Percentiles rank a stretch among this genome's conserved stretches.
These are phyloP conservation scores for Thecophora atra DNA, from an alignment of 2,888 invertebrate genomes.

Conservation along the genomic window DNA sequence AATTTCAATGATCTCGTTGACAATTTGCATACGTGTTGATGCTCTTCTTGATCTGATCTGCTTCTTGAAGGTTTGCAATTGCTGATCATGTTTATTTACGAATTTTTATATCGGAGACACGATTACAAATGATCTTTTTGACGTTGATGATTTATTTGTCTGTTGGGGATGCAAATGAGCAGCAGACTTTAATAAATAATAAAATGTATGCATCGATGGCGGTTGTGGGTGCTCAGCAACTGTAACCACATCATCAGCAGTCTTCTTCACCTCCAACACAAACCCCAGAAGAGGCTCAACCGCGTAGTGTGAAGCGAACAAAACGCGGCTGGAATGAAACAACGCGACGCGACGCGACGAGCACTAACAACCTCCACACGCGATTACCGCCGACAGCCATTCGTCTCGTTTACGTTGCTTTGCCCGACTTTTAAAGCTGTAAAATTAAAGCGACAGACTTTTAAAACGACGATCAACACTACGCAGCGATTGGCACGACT, in stretches of 20 bases:
- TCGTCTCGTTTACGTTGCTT: conserved; percentile 12
- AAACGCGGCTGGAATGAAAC: background rate
- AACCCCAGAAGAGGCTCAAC: conserved; percentile 18
- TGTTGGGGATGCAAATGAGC: background rate
- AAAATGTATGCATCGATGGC: background rate
- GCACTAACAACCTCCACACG: conserved; percentile 14
- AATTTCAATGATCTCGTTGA: background rate
- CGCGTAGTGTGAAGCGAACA: conserved; percentile 3
- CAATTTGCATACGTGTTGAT: background rate
- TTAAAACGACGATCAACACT: background rate
- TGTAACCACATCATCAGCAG: background rate
- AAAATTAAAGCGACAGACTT: conserved; percentile 13
- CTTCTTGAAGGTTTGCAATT: background rate
- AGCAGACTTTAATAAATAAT: background rate
- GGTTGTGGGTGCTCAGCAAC: background rate
- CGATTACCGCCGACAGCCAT: background rate
- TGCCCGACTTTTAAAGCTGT: background rate
- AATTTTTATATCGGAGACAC: no score
- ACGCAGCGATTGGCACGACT: background rate
- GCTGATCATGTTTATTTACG: no score
- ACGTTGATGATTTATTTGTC: no score
- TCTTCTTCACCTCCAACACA: background rate
- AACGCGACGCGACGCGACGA: background rate
- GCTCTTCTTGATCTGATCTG: background rate
- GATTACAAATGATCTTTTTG: no score